Percentiles rank a stretch among this genome's conserved stretches.
phyloP scores from a whole-genome alignment of 1,140 invertebrate species.

The Drosophila melanica region DNA sequence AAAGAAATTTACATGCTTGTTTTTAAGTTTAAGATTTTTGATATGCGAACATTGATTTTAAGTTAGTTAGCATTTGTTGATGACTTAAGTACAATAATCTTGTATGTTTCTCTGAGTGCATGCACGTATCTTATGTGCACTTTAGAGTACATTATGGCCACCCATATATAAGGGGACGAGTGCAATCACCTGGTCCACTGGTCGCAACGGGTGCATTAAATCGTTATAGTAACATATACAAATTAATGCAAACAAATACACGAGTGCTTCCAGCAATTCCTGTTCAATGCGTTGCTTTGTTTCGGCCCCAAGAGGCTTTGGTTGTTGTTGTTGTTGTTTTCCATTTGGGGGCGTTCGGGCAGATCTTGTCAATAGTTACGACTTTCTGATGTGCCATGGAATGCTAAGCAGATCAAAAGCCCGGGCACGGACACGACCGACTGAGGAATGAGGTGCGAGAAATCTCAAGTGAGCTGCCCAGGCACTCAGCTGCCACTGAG shows the following conservation, averaged over 20 bases:
- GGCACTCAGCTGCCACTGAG: slow-evolving; percentile 51
- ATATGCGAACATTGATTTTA: too few relatives aligned
- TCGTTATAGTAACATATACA: slow-evolving; percentile 78
- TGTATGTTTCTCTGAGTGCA: background rate
- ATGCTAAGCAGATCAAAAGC: slow-evolving; percentile 80
- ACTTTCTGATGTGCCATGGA: slow-evolving; percentile 76
- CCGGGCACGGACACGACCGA: slow-evolving; percentile 26
- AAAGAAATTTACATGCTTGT: too few relatives aligned
- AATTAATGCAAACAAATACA: slow-evolving; percentile 81
- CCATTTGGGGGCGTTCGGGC: slow-evolving; percentile 16
- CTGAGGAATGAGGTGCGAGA: slow-evolving; percentile 66
- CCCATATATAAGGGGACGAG: slow-evolving; percentile 46
- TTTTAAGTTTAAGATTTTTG: too few relatives aligned
- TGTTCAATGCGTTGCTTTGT: background rate
- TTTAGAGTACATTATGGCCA: slow-evolving; percentile 27
- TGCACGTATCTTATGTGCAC: background rate
- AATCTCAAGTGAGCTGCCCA: slow-evolving; percentile 73
- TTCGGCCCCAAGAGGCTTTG: background rate
- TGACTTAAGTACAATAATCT: too few relatives aligned
- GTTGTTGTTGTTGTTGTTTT: background rate
- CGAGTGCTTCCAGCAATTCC: slow-evolving; percentile 29
- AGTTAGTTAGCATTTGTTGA: too few relatives aligned
- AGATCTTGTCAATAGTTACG: slow-evolving; percentile 76
- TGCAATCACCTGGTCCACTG: slow-evolving; percentile 67
- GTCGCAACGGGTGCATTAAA: slow-evolving; percentile 64